Evolutionary conservation across 2,797 vertebrate genomes (phyloP), one percentile per base, ranked within the genome.

Genomic region (Phylloscopus collybita): DNA sequence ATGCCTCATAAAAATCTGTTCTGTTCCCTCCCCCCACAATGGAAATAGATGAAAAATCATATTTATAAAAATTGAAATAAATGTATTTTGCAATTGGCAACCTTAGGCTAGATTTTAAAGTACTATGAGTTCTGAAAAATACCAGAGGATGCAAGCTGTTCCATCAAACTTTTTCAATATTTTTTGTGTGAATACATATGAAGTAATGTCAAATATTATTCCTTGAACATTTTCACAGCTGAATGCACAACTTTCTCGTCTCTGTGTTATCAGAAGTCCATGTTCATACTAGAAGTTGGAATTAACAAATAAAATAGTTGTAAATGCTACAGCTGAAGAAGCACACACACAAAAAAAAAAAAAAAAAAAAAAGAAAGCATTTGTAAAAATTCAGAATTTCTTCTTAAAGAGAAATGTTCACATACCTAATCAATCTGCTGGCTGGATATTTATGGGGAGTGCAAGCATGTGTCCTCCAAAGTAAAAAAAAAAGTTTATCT

Each of bases 21-120:
- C 19, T 3, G 0, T 66, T 62, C 26, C 17, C 6, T 23, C 8
- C 11, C 4, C 5, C 2, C 0, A 0, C 16, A 59, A 61, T 16
- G 13, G 7, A 92, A 83, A 66, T 6, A 81, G 19, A 75, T 62
- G 8, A 65, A 92, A 93, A 86, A 80, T 3, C 1, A 0, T 32
- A 75, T 29, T 62, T 45, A 25, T 29, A 62, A 87, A 80, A 85
- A 64, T 3, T 22, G 5, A 11, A 90, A 60, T 57, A 85, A 71
- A 47, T 36, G 5, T 13, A 45, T 66, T 85, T 80, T 87, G 13
- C 26, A 69, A 26, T 2, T 83, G 75, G 30, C 54, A 10, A 47
- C 36, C 20, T 61, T 75, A 27, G 16, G 16, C 8, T 82, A 65
- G 20, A 86, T 86, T 89, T 65, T 60, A 75, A 91, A 71, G 47